Conservation (phyloP, 2,888 invertebrate genomes). For the Acanthosepion pharaonis region DNA sequence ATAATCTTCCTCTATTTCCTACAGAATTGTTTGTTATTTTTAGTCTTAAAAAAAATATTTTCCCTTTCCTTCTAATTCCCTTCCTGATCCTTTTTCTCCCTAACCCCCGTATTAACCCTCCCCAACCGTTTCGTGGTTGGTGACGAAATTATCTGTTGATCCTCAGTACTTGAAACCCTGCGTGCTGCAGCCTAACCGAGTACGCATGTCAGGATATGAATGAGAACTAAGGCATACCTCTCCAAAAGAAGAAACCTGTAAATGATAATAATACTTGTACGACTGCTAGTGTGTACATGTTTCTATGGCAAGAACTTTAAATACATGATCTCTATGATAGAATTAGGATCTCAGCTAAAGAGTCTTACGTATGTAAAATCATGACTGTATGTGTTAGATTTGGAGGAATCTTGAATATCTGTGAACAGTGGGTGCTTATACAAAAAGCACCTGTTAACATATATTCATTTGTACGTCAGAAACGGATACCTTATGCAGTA, state of each 20-base stretch:
- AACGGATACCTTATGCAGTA: no score
- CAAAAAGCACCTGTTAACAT: no score
- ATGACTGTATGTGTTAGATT: neutral
- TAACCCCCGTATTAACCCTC: neutral
- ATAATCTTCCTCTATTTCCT: neutral
- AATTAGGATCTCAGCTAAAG: neutral
- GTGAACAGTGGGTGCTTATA: no score
- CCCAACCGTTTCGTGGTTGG: neutral
- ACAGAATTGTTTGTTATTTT: neutral
- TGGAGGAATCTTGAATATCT: no score
- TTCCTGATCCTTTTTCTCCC: neutral
- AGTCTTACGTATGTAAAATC: neutral
- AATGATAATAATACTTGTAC: neutral
- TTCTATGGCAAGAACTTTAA: neutral
- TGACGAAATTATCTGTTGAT: constrained; percentile 33
- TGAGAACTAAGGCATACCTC: neutral
- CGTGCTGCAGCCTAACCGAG: neutral
- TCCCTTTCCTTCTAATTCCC: no score
- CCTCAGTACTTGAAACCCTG: neutral
- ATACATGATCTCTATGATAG: neutral
- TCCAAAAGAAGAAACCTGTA: neutral
- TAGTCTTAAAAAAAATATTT: neutral
- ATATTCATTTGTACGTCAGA: no score
- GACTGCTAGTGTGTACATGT: neutral
- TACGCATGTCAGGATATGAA: neutral